These are phyloP conservation scores for Fregata magnificens DNA, from an alignment of 2,113 vertebrate genomes.

Conservation along the genomic window DNA sequence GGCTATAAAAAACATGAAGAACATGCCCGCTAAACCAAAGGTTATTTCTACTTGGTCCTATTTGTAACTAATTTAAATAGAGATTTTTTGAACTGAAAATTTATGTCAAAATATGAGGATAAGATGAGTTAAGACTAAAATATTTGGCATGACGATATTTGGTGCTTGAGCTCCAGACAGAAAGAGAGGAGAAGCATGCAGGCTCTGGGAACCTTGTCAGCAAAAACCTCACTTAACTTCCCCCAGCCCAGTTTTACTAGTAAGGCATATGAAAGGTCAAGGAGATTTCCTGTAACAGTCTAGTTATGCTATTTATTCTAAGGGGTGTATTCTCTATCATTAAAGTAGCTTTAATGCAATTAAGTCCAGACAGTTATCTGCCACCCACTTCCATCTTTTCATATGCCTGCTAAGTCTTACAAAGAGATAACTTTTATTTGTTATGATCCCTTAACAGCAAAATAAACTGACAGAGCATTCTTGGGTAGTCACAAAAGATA, in stretches of 20 bases:
- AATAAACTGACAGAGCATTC: background rate
- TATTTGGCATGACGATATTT: background rate
- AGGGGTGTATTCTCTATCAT: background rate
- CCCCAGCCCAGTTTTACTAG: background rate
- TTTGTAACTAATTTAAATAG: background rate
- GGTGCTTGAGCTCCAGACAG: background rate
- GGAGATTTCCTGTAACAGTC: background rate
- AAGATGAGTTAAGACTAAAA: background rate
- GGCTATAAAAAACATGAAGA: background rate
- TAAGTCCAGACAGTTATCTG: background rate
- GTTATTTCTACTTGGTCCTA: background rate
- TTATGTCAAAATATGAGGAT: background rate
- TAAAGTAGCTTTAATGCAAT: background rate
- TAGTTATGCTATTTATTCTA: background rate
- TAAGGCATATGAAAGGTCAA: background rate
- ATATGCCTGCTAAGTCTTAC: background rate
- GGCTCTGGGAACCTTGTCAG: background rate
- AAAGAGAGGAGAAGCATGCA: background rate
- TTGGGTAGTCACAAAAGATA: background rate
- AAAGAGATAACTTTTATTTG: background rate
- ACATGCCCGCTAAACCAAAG: background rate
- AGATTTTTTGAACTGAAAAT: background rate
- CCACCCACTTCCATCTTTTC: background rate
- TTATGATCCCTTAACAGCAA: background rate
- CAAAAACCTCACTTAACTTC: background rate